Percentiles rank a stretch among this genome's conserved stretches.
These are phyloP conservation scores for Tragelaphus imberbis DNA, from an alignment of 2,113 vertebrate species.

Conservation along the genomic window DNA sequence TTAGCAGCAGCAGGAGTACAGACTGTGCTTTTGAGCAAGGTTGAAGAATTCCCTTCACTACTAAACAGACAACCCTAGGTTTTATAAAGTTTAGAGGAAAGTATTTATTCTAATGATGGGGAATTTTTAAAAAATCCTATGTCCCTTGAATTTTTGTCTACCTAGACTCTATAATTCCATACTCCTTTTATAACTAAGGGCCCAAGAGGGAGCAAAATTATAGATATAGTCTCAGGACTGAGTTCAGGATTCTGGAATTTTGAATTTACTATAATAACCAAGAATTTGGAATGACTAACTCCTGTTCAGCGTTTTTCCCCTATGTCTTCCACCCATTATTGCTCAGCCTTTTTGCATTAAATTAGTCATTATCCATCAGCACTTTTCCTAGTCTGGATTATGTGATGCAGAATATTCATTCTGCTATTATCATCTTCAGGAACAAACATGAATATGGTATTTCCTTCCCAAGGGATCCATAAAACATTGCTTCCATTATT, in stretches of 20 bases:
- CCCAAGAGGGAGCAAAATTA: not conserved
- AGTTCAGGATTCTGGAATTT: not conserved
- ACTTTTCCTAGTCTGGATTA: not conserved
- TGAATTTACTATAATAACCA: not conserved
- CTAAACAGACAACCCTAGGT: slow-evolving; percentile 25
- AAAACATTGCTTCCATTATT: slow-evolving; percentile 59
- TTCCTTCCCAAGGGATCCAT: slow-evolving; percentile 63
- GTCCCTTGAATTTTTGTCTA: not conserved
- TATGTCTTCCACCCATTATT: not conserved
- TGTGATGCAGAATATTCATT: slow-evolving; percentile 57
- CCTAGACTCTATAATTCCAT: not conserved
- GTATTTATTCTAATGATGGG: not conserved
- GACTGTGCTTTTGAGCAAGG: not conserved
- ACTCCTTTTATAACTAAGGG: not conserved
- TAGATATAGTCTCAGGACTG: not conserved
- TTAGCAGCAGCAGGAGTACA: not conserved
- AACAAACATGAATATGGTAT: slow-evolving; percentile 54
- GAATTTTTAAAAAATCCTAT: not conserved
- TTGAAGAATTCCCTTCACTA: slow-evolving; percentile 31
- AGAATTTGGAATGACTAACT: not conserved
- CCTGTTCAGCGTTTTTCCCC: not conserved
- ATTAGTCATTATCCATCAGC: slow-evolving; percentile 44
- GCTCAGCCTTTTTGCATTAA: slow-evolving; percentile 40
- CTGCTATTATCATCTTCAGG: slow-evolving; percentile 22
- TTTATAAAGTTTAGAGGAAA: slow-evolving; percentile 41